Conservation (phyloP, 2,797 vertebrate species). For the Prionace glauca region DNA sequence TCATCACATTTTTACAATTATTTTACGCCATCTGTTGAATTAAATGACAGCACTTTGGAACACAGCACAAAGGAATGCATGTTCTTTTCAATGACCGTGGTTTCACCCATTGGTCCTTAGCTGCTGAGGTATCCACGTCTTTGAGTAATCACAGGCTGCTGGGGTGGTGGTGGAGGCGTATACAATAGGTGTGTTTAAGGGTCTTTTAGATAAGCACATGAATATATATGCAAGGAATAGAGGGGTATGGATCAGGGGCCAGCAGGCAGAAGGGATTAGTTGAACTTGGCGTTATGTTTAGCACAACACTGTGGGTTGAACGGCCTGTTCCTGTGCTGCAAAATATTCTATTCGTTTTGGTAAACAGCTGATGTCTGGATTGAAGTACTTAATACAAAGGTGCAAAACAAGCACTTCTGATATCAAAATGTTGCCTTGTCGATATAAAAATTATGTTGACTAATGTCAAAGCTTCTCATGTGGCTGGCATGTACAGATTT, state of each 20-base stretch:
- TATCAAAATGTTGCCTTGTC: background rate
- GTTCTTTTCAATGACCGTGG: background rate
- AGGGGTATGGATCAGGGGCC: too few relatives aligned
- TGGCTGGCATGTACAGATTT: background rate
- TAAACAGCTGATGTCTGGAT: background rate
- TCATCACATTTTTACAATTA: background rate
- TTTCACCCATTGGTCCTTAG: background rate
- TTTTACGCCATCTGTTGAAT: background rate
- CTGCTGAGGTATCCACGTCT: background rate
- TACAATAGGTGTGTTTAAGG: too few relatives aligned
- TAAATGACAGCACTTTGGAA: background rate
- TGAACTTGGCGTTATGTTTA: too few relatives aligned
- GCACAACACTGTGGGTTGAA: too few relatives aligned
- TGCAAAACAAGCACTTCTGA: background rate
- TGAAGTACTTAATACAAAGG: background rate
- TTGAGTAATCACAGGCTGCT: background rate
- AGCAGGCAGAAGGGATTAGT: too few relatives aligned
- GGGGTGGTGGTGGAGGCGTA: too few relatives aligned
- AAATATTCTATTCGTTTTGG: background rate
- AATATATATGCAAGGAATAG: too few relatives aligned
- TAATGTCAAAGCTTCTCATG: background rate
- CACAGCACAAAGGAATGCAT: background rate
- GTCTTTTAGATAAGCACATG: too few relatives aligned
- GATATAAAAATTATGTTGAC: background rate
- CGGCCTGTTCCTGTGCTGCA: too few relatives aligned